Base-by-base conservation (phyloP, 30 jellyfish, hydroid and myxozoan genomes). In the Kudoa iwatai region DNA sequence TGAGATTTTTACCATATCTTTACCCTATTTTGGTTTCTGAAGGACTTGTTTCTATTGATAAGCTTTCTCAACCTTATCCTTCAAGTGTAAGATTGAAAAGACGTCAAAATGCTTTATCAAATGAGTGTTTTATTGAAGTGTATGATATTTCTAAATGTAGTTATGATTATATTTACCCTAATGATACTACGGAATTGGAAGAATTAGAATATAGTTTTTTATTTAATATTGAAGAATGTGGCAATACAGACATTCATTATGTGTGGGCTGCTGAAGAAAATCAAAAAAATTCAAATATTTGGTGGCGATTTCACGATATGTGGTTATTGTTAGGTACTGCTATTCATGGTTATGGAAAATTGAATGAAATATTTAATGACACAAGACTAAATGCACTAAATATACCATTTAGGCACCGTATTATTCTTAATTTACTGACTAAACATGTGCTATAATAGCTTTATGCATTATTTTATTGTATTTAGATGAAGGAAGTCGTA, bases 221-320 rank as follows among this genome's bases (percentile, higher is more conserved):
- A 82, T 77, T 77, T 35, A 77, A 77, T 25, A 77, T 77, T 19
- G 96, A 86, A 9, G 96, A 77, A 25, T 85, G 88, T 6, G 96
- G 96, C 0, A 61, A 61, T 32, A 77, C 96, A 13, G 96, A 77
- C 34, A 50, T 77, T 31, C 96, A 77, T 48, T 84, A 57, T 0
- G 34, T 77, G 16, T 77, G 96, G 96, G 96, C 61, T 38, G 96
- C 96, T 1, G 96, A 77, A 22, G 88, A 77, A 38, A 77, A 77
- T 25, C 24, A 84, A 17, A 63, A 62, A 35, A 44, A 47, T 17
- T 87, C 61, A 43, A 77, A 77, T 45, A 77, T 77, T 21, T 77
- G 96, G 96, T 77, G 96, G 96, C 57, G 96, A 16, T 77, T 53
- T 40, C 96, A 77, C 41, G 96, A 77, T 46, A 61, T 61, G 36